phyloP scores from a whole-genome alignment of 2,888 invertebrate species.

The Neelides folsomi region DNA sequence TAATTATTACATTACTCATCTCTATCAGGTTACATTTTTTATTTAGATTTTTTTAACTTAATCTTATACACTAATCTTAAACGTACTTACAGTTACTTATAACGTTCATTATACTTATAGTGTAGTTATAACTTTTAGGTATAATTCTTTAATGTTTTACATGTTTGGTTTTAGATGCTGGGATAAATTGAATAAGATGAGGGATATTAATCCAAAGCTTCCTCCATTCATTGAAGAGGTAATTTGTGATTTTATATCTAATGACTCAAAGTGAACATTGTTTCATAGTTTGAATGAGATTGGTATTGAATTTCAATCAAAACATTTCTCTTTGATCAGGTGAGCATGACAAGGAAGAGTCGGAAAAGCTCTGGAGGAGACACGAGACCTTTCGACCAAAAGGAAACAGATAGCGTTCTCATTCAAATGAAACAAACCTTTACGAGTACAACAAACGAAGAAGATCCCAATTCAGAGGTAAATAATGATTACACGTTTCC shows the following conservation, averaged over 20 bases:
- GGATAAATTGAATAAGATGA: conserved; percentile 50
- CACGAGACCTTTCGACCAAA: conserved; percentile 19
- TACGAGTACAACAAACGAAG: conserved; percentile 17
- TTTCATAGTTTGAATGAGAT: too few relatives aligned
- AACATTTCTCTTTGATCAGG: not conserved
- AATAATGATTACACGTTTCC: too few relatives aligned
- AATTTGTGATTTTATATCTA: conserved; percentile 6
- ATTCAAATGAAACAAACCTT: conserved; percentile 14
- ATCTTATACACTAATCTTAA: too few relatives aligned
- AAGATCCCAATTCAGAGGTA: too few relatives aligned
- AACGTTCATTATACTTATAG: too few relatives aligned
- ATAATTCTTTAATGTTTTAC: too few relatives aligned
- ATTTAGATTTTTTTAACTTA: too few relatives aligned
- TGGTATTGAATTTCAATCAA: not conserved
- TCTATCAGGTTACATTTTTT: too few relatives aligned
- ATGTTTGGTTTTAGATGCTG: conserved; percentile 46
- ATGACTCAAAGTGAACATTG: too few relatives aligned
- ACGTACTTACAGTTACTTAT: too few relatives aligned
- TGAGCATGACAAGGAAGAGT: not conserved
- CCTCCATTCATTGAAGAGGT: conserved; percentile 50
- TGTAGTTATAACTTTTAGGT: too few relatives aligned
- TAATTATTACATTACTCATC: not conserved
- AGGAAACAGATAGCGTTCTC: not conserved
- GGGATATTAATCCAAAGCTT: conserved; percentile 52
- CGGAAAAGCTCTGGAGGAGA: conserved; percentile 22